Percentiles rank a stretch among this genome's conserved stretches.
These are phyloP conservation scores for Eptatretus burgeri DNA, from an alignment of 2,113 vertebrate species.

Conservation along the genomic window DNA sequence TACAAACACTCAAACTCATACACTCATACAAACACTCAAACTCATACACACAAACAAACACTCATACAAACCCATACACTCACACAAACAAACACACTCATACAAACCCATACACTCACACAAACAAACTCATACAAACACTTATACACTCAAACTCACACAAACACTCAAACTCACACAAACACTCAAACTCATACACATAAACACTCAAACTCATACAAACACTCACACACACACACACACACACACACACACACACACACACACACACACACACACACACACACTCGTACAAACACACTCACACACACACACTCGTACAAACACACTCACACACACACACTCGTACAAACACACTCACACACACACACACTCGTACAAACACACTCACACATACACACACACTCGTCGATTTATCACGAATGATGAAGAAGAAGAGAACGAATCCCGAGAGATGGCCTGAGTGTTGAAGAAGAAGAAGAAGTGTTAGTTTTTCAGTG, in stretches of 20 bases:
- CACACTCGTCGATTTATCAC: neutral
- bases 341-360: neutral
- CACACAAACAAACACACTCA: neutral
- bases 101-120: neutral
- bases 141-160: neutral
- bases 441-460: neutral
- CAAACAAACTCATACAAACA: neutral
- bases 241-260: neutral
- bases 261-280: neutral
- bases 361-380: neutral
- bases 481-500: neutral
- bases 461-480: neutral
- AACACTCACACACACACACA: neutral
- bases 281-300: neutral
- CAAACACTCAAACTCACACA: neutral
- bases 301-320: neutral
- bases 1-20: neutral
- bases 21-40: neutral
- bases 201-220: neutral
- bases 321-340: neutral
- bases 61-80: neutral
- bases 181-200: neutral
- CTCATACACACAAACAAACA: neutral
- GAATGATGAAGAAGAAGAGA: neutral
- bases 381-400: neutral